These are phyloP conservation scores for Petrocephalus microphthalmus DNA, from an alignment of 2,113 vertebrate genomes.

Conservation along the genomic window DNA sequence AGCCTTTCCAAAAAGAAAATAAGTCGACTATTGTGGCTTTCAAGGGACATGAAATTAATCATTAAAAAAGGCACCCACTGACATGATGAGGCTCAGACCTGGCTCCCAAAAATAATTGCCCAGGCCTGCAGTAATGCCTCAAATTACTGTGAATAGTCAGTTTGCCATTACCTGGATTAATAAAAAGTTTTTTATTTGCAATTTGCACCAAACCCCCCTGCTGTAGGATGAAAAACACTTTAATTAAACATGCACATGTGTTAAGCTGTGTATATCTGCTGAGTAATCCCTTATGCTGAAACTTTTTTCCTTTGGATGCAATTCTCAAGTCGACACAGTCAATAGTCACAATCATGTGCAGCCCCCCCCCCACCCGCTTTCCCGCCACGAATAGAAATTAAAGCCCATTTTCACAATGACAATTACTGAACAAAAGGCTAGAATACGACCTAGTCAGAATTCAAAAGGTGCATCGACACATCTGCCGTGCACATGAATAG, in stretches of 20 bases:
- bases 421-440: constrained; percentile 11
- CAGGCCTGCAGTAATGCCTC: neutral
- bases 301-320: neutral
- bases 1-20: neutral
- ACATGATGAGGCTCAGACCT: neutral
- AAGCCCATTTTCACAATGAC: constrained; percentile 16
- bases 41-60: neutral
- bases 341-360: neutral
- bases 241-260: neutral
- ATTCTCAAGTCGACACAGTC: constrained; percentile 14
- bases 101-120: neutral
- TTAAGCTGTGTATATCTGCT: neutral
- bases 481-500: constrained; percentile 4
- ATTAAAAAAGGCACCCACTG: neutral
- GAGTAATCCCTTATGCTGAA: neutral
- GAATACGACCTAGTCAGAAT: constrained; percentile 11
- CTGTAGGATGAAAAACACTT: neutral
- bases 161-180: neutral
- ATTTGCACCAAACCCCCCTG: neutral
- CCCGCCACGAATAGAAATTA: neutral
- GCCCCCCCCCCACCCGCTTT: neutral
- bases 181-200: neutral
- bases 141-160: neutral
- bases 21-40: neutral
- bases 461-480: constrained; percentile 16